These are phyloP conservation scores for Tetranychus truncatus DNA, from an alignment of 2,888 invertebrate genomes.

Conservation along the genomic window DNA sequence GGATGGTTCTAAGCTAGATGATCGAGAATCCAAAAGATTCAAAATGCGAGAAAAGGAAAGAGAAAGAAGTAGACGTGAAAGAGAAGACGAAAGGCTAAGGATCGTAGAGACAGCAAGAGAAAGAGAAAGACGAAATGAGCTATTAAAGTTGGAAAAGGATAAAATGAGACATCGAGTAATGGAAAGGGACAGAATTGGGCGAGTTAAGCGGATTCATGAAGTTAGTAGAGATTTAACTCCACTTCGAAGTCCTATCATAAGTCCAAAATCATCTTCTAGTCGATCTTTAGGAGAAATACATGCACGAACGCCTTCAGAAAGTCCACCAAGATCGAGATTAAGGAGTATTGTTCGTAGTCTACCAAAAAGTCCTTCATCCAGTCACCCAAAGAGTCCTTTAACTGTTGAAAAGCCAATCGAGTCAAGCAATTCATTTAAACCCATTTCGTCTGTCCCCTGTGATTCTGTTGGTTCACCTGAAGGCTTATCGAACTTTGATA, in stretches of 20 bases:
- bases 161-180: neutral
- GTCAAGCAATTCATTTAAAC: neutral
- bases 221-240: slow-evolving; percentile 8
- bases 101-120: neutral
- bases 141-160: neutral
- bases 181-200: neutral
- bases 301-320: neutral
- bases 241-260: neutral
- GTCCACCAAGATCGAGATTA: neutral
- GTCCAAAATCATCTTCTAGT: neutral
- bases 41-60: neutral
- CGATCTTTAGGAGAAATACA: neutral
- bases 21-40: neutral
- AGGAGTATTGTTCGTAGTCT: neutral
- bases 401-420: neutral
- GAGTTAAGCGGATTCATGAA: neutral
- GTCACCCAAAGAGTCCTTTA: neutral
- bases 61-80: neutral
- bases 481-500: neutral
- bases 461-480: neutral
- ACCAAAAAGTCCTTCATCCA: neutral
- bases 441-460: neutral
- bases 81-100: neutral
- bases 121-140: neutral
- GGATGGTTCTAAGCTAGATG: neutral